These are phyloP conservation scores for Oryzias celebensis DNA, from an alignment of 2,113 vertebrate species.

Conservation along the genomic window DNA sequence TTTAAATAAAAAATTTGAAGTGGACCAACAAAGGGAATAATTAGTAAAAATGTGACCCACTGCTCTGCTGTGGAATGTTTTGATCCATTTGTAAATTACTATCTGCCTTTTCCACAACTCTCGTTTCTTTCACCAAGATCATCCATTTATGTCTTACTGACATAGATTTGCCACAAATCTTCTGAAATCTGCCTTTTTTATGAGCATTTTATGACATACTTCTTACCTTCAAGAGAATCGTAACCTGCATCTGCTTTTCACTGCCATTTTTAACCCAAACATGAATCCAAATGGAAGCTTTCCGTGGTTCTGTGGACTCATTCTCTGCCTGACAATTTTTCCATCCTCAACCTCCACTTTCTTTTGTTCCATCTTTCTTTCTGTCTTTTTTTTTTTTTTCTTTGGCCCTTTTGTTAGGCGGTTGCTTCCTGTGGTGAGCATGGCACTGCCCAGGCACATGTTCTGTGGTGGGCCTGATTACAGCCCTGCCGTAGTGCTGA, in stretches of 20 bases:
- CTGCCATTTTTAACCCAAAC: constrained; percentile 2
- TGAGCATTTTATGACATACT: no score
- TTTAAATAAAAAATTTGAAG: no score
- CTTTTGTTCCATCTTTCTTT: constrained; percentile 9
- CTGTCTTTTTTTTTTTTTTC: constrained; percentile 37
- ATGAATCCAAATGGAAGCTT: not conserved
- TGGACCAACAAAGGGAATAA: no score
- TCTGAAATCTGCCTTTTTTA: no score
- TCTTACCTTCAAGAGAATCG: not conserved
- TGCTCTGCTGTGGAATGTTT: not conserved
- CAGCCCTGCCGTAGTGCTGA: constrained; percentile 78
- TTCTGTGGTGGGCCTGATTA: constrained; percentile 79
- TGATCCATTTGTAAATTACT: not conserved
- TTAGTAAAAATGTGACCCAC: no score
- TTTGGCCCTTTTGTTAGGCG: constrained; percentile 62
- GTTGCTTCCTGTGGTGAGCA: constrained; percentile 72
- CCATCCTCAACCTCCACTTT: constrained; percentile 25
- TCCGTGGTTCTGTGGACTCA: constrained; percentile 3
- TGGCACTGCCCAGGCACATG: constrained; percentile 70
- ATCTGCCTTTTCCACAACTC: no score
- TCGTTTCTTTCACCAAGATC: no score
- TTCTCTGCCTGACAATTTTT: constrained; percentile 33
- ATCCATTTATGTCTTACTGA: no score
- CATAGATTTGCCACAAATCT: no score
- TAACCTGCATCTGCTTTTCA: not conserved